Base-by-base conservation (phyloP, 2,888 invertebrate species). In the Agrochola lota region DNA sequence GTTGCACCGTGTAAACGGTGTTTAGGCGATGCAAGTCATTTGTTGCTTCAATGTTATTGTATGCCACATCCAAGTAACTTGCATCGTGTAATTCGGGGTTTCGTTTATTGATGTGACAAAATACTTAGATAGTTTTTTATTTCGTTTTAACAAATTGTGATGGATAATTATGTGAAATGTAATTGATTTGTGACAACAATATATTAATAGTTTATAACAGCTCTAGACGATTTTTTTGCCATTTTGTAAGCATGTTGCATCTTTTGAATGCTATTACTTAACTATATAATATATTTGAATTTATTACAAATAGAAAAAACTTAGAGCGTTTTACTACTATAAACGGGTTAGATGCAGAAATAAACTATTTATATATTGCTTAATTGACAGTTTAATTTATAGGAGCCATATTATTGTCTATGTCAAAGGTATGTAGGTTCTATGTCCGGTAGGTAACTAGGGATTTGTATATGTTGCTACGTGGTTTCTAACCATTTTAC, bases 401-500 rank as follows among this genome's bases (percentile, higher is more conserved):
- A 71, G 59, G 46, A 77, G 77, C 77, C 81, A 85, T 73, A 52
- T 59, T 49, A 70, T 71, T 72, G 70, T 81, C 23, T 76, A 69
- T 84, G 55, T 84, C 55, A 59, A 62, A 73, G 59, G 26, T 52
- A 63, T 9, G 52, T 77, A 72, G 64, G 55, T 72, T 72, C 60
- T 11, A 76, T 76, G 86, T 86, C 79, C 73, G 74, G 62, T 82
- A 75, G 49, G 15, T 30, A 59, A 68, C 23, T 80, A 68, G 80
- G 68, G 15, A 71, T 72, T 71, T 78, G 71, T 83, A 46, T 83
- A 64, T 66, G 85, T 86, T 83, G 86, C 85, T 78, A 75, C 69
- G 63, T 86, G 80, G 80, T 78, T 75, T 78, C 60, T 59, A 80
- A 84, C 73, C 80, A 86, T 74, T 85, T 85, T 85, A 84, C 86